Evolutionary conservation across 2,797 vertebrate species (phyloP).

Genomic region (Hyperoplus immaculatus): DNA sequence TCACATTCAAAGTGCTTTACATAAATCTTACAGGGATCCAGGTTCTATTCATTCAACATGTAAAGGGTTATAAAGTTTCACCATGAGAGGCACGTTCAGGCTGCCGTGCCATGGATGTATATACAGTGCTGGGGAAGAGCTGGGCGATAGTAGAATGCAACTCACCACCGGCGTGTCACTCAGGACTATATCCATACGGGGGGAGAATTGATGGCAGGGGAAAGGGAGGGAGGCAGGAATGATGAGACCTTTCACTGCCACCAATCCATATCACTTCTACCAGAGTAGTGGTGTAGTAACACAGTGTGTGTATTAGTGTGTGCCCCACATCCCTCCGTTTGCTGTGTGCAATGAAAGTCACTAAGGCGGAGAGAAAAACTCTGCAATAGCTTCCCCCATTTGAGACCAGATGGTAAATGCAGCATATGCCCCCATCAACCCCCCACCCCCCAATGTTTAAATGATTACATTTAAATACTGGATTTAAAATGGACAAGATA

Average conservation of each 20-base stretch:
- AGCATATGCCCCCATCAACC: background rate
- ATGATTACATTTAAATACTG: background rate
- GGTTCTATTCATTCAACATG: too few relatives aligned
- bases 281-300: constrained; percentile 48
- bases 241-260: constrained; percentile 78
- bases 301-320: constrained; percentile 34
- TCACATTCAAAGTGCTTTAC: too few relatives aligned
- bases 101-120: constrained; percentile 48
- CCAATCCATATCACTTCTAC: constrained; percentile 66
- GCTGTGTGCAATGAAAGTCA: constrained; percentile 30
- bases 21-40: too few relatives aligned
- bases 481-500: constrained; percentile 14
- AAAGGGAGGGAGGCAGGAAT: constrained; percentile 64
- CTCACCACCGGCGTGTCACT: constrained; percentile 71
- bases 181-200: constrained; percentile 66
- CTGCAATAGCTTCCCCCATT: constrained; percentile 26
- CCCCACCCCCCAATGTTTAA: background rate
- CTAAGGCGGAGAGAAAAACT: constrained; percentile 16
- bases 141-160: constrained; percentile 57
- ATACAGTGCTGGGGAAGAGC: constrained; percentile 51
- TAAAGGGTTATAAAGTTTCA: constrained; percentile 54
- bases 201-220: constrained; percentile 76
- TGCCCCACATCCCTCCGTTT: background rate
- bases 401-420: constrained; percentile 35
- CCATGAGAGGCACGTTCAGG: constrained; percentile 46